These are phyloP conservation scores for Penelope pileata DNA, from an alignment of 2,113 vertebrate genomes.

Conservation along the genomic window DNA sequence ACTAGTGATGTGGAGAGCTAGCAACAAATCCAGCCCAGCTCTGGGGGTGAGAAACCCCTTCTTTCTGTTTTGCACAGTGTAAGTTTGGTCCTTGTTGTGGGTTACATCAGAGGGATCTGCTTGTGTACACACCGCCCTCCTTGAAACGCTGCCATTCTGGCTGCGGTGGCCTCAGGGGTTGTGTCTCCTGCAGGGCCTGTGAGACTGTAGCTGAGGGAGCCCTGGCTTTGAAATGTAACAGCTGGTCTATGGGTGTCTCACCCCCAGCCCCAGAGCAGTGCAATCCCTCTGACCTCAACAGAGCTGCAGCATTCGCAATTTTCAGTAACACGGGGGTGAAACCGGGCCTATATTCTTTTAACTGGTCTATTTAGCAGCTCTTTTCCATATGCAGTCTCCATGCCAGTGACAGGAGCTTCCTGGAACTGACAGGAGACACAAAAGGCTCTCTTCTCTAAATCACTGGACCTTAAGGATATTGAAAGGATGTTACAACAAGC, in stretches of 20 bases:
- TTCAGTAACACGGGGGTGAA: constrained; percentile 19
- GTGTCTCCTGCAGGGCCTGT: not conserved
- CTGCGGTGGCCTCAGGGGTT: not conserved
- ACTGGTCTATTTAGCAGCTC: constrained; percentile 59
- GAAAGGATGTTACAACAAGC: constrained; percentile 64
- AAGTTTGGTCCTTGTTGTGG: not conserved
- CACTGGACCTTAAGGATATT: constrained; percentile 65
- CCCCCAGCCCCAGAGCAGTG: not conserved
- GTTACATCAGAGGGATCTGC: not conserved
- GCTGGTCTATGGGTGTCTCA: constrained; percentile 15
- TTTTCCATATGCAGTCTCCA: constrained; percentile 58
- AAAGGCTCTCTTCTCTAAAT: constrained; percentile 61
- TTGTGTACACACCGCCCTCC: not conserved
- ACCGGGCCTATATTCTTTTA: constrained; percentile 50
- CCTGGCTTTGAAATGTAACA: constrained; percentile 35
- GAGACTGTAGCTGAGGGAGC: not conserved
- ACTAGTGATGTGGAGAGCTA: no score
- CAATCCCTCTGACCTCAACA: constrained; percentile 42
- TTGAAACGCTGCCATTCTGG: not conserved
- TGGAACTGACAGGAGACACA: constrained; percentile 64
- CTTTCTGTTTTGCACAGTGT: rapidly evolving
- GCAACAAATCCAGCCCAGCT: not conserved
- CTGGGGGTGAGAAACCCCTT: not conserved
- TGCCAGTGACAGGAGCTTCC: constrained; percentile 66
- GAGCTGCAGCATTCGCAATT: constrained; percentile 35